These are phyloP conservation scores for Calephelis nemesis DNA, from an alignment of 1,140 invertebrate species.

Conservation along the genomic window DNA sequence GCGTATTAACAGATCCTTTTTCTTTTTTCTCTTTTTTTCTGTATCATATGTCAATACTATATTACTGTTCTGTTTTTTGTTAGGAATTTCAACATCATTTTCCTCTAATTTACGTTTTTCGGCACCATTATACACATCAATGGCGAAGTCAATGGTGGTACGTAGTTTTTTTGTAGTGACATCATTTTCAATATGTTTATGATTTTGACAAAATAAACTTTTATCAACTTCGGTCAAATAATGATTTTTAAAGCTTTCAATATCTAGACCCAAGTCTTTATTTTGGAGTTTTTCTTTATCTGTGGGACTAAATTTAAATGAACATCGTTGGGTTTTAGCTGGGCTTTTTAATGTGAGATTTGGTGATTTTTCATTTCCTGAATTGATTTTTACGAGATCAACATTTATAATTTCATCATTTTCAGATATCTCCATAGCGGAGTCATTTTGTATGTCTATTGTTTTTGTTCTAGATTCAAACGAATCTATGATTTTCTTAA, in stretches of 20 bases:
- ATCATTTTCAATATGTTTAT: conserved; percentile 27
- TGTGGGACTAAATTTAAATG: conserved; percentile 49
- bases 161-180: conserved; percentile 18
- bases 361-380: conserved; percentile 8
- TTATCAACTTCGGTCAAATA: conserved; percentile 54
- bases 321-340: conserved; percentile 34
- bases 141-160: conserved; percentile 34
- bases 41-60: conserved; percentile 23
- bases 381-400: conserved; percentile 34
- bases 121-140: conserved; percentile 25
- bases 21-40: conserved; percentile 19
- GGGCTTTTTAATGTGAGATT: conserved; percentile 26
- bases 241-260: conserved; percentile 56
- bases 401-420: conserved; percentile 47
- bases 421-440: conserved; percentile 53
- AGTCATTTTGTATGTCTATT: conserved; percentile 47
- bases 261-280: conserved; percentile 44
- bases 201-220: conserved; percentile 31
- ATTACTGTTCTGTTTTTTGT: conserved; percentile 24
- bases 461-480: conserved; percentile 37
- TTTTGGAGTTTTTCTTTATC: conserved; percentile 40
- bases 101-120: conserved; percentile 28
- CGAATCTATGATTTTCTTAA: not conserved
- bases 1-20: conserved; percentile 39
- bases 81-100: conserved; percentile 19